Evolutionary conservation across 1,140 invertebrate species (phyloP), one percentile per base, ranked within the genome.

Genomic region (Zaprionus nigranus): DNA sequence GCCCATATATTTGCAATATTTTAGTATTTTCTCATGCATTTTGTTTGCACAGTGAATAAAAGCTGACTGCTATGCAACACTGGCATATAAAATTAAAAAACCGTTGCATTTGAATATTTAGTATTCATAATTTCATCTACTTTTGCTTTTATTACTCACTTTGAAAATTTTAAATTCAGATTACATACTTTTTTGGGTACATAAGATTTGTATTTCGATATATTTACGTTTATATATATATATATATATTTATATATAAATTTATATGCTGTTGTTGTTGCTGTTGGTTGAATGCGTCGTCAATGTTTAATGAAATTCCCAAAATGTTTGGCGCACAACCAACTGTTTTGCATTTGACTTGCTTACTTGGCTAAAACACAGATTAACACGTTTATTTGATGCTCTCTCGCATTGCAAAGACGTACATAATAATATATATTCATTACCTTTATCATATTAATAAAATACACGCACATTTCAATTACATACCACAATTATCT

Each of bases 81-180:
- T 38, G 13, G 4, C 11, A 0, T 9, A 46, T 17, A 17, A 17
- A 24, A 3, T 13, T 4, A 3, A 36, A 61, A 28, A 34, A n/a
- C 28, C 46, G 56, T 53, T 72, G 1, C 6, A 59, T 66, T 66
- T 66, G n/a, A 66, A 57, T 56, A 24, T 59, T 34, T 38, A 34
- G 53, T 24, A 51, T 12, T 20, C 9, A 58, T 56, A 62, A 46
- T 62, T 75, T 83, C 68, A 83, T 78, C 81, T 88, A 86, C 83
- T 78, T 83, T 87, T 88, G 80, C 85, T 71, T 87, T 90, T 88
- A 88, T 90, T 88, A 90, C 79, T 84, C 78, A 84, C 70, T 87
- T 87, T 90, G 84, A 88, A 88, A 88, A 87, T 84, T 86, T 86
- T 87, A 83, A 87, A 87, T 87, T 84, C 83, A 87, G 83, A 87